A percentile compares a stretch with the other conserved stretches of the same genome.
Conservation (phyloP, 2,113 vertebrate species). For the Meleagris gallopavo region DNA sequence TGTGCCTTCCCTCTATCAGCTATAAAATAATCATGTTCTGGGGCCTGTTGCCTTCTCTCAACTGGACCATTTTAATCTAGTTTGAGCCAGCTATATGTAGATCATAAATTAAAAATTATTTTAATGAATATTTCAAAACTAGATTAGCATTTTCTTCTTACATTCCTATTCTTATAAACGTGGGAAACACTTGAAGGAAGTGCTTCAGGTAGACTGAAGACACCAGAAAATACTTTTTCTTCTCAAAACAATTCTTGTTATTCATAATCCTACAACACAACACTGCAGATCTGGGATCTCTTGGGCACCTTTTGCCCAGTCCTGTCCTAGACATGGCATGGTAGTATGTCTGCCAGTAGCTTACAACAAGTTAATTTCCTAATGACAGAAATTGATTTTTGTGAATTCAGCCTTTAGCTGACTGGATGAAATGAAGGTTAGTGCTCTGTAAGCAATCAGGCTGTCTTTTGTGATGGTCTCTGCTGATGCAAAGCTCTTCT, state of each 20-base stretch:
- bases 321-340: neutral
- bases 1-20: neutral
- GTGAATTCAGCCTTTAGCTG: neutral
- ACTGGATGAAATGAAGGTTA: fast-evolving
- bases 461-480: neutral
- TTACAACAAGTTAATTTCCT: neutral
- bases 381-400: neutral
- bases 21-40: neutral
- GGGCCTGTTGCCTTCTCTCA: neutral
- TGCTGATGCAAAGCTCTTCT: neutral
- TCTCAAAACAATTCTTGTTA: neutral
- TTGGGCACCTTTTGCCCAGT: neutral
- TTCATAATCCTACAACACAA: neutral
- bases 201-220: neutral
- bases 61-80: neutral
- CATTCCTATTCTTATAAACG: neutral
- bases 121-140: neutral
- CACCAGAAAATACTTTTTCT: neutral
- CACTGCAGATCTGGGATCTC: neutral
- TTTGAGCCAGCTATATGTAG: neutral
- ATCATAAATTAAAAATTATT: neutral
- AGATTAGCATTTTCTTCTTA: neutral
- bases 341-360: neutral
- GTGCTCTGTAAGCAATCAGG: fast-evolving
- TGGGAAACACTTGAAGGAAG: neutral